Conservation (phyloP, 2,797 vertebrate species). For the Periparus ater region DNA sequence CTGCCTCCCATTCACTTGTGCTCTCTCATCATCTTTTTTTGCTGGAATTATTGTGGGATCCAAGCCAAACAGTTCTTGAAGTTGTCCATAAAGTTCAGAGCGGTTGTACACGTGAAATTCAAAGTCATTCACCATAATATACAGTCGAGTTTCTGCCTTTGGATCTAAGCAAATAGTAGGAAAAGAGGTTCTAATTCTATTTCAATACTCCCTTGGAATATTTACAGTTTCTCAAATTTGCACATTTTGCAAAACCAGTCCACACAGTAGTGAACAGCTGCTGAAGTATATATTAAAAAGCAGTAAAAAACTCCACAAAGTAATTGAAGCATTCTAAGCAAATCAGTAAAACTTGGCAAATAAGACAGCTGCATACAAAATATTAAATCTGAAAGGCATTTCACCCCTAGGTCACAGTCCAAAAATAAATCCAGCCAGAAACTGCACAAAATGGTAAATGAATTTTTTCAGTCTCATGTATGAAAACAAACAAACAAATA, state of each 20-base stretch:
- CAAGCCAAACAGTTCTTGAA: conserved; percentile 96
- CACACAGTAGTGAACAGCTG: background rate
- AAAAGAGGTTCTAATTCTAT: background rate
- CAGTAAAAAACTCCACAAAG: background rate
- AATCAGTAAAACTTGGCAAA: background rate
- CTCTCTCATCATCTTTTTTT: conserved; percentile 87
- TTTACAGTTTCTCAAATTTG: background rate
- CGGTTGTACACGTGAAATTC: conserved; percentile 99
- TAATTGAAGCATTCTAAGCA: background rate
- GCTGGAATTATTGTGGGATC: conserved; percentile 89
- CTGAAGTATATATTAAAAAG: background rate
- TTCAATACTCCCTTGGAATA: background rate
- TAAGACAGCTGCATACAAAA: background rate
- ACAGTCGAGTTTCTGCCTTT: conserved; percentile 95
- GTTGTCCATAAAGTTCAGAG: conserved; percentile 90
- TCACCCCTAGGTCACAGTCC: background rate
- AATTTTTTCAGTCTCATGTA: background rate
- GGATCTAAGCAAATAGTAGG: conserved; percentile 80
- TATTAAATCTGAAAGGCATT: background rate
- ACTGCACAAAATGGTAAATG: background rate
- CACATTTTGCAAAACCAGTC: background rate
- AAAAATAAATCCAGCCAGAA: background rate
- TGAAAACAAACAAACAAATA: background rate
- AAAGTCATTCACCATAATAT: conserved; percentile 95
- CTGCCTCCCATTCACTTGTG: conserved; percentile 79